These are phyloP conservation scores for Scleropages formosus DNA, from an alignment of 2,797 vertebrate species.

Conservation along the genomic window DNA sequence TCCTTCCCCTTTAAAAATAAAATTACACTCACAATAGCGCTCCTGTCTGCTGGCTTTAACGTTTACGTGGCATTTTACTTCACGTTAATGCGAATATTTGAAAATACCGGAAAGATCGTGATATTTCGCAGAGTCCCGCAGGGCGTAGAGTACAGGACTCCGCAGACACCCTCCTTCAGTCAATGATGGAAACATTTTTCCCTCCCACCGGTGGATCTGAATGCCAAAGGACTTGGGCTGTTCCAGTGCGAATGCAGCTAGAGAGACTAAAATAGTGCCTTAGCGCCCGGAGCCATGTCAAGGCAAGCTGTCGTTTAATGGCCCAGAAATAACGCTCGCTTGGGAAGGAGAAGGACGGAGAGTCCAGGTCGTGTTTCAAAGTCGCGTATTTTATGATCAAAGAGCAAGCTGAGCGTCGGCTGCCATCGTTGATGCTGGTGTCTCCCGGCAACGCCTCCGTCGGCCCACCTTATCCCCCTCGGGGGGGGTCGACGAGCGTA, in stretches of 20 bases:
- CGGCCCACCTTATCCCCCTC: background rate
- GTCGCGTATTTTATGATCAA: constrained; percentile 50
- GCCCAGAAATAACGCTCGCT: constrained; percentile 49
- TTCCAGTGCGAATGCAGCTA: constrained; percentile 42
- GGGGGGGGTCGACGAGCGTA: background rate
- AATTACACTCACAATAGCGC: background rate
- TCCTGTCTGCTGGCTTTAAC: too few relatives aligned
- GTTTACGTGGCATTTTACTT: constrained; percentile 1
- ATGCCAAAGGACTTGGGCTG: constrained; percentile 39
- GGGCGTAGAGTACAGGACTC: background rate
- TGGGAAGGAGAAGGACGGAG: constrained; percentile 45
- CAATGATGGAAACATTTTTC: constrained; percentile 27
- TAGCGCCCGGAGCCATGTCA: constrained; percentile 42
- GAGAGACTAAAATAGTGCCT: constrained; percentile 49
- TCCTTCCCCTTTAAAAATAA: background rate
- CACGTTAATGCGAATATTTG: background rate
- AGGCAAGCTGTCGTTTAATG: constrained; percentile 46
- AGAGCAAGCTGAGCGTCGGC: constrained; percentile 56
- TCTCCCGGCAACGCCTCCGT: background rate
- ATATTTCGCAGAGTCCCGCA: background rate
- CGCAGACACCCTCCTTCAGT: background rate
- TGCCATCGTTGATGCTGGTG: constrained; percentile 32
- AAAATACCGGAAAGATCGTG: background rate
- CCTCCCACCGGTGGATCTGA: constrained; percentile 29
- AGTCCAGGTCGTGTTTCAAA: constrained; percentile 36